Conservation (phyloP, 2,888 invertebrate species). For the Hermodice carunculata region DNA sequence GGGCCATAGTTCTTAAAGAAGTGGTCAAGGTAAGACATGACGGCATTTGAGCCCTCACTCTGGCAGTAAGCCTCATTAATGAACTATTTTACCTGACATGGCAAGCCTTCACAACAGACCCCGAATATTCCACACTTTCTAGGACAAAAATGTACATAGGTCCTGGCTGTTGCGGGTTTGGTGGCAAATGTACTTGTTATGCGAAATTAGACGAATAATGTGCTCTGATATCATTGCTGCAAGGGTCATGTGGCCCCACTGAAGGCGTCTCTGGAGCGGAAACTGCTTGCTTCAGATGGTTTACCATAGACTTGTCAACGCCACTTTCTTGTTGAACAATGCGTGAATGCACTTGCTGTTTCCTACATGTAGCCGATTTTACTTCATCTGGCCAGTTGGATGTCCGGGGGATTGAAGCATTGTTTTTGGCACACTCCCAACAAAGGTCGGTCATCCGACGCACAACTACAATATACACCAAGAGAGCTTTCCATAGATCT, state of each 20-base stretch:
- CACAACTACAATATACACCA: too few species aligned
- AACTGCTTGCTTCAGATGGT: too few species aligned
- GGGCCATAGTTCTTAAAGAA: neutral
- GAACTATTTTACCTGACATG: neutral
- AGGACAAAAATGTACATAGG: neutral
- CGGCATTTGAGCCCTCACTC: slow-evolving; percentile 2
- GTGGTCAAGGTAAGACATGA: neutral
- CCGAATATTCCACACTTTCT: neutral
- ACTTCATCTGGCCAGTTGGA: neutral
- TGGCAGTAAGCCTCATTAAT: neutral
- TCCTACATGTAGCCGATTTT: neutral
- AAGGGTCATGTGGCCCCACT: neutral
- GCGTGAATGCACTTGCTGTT: neutral
- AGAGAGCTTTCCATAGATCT: too few species aligned
- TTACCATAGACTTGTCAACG: too few species aligned
- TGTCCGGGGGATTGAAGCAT: neutral
- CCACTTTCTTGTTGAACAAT: neutral
- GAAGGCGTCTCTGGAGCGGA: too few species aligned
- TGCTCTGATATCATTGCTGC: neutral
- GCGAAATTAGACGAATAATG: neutral
- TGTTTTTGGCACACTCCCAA: neutral
- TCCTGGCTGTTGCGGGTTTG: neutral
- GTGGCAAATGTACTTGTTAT: slow-evolving; percentile 2
- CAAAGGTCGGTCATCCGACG: too few species aligned
- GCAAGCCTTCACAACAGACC: neutral